Evolutionary conservation across 1,140 invertebrate species (phyloP).

Genomic region (Sminthurinus signatus): DNA sequence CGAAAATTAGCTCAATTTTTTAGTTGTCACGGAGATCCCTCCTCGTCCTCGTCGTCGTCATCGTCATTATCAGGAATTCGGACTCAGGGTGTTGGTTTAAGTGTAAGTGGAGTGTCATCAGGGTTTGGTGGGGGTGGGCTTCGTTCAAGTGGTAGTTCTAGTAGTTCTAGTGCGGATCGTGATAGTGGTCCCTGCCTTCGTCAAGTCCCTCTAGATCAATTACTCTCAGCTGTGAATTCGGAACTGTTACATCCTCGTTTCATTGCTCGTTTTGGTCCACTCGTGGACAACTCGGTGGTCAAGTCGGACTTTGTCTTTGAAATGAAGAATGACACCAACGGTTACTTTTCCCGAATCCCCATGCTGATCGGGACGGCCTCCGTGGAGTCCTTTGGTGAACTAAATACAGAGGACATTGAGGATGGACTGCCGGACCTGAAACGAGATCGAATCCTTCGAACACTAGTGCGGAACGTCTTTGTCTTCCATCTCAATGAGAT

Average conservation of each 20-base stretch:
- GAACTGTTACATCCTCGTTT: slow-evolving; percentile 70
- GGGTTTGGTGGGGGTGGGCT: too few relatives aligned
- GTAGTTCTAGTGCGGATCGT: slow-evolving; percentile 46
- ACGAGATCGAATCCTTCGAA: slow-evolving; percentile 73
- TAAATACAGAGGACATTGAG: slow-evolving; percentile 62
- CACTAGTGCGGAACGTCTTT: slow-evolving; percentile 80
- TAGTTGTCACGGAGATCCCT: slow-evolving; percentile 59
- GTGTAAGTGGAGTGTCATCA: too few relatives aligned
- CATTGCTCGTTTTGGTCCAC: slow-evolving; percentile 79
- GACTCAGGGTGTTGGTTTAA: neutral
- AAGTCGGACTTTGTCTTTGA: slow-evolving; percentile 46
- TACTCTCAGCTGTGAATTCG: slow-evolving; percentile 55
- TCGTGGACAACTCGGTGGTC: slow-evolving; percentile 65
- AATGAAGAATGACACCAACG: slow-evolving; percentile 42
- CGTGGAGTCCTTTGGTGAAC: slow-evolving; percentile 65
- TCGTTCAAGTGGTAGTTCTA: neutral
- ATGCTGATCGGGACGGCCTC: slow-evolving; percentile 46
- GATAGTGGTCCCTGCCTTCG: slow-evolving; percentile 77
- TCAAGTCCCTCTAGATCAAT: slow-evolving; percentile 60
- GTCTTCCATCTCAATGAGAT: slow-evolving; percentile 84
- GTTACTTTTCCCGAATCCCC: slow-evolving; percentile 31
- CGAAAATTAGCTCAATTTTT: slow-evolving; percentile 69
- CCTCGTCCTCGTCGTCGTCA: neutral
- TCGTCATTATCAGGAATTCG: neutral
- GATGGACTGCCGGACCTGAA: slow-evolving; percentile 78